Base-by-base conservation (phyloP, 2,113 vertebrate species). In the Fukomys damarensis region DNA sequence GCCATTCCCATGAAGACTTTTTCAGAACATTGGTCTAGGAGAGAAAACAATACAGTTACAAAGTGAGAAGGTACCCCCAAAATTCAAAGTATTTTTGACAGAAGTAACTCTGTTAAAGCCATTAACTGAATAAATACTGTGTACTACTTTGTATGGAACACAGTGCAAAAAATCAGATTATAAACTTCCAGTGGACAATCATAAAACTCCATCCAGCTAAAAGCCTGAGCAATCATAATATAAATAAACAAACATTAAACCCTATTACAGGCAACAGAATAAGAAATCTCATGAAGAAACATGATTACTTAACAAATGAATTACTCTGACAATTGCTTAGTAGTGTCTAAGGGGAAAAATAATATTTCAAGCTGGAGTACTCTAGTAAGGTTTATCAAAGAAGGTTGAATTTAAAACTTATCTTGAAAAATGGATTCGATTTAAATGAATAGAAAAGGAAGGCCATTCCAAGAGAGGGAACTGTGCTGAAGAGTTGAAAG, bases 1-100 rank as follows among this genome's bases (percentile, higher is more conserved):
- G 99, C 99, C 99, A 99, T 99, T 97, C 95, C 97, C 90, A 38
- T 84, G 46, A 72, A 96, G 43, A 96, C 97, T 96, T 98, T 91
- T 92, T 98, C 96, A 98, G 94, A 98, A 82, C 94, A 98, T 92
- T 82, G 97, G 93, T 91, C 98, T 98, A 19, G 32, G 97, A 94
- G 30, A 98, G 96, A 97, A 19, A 11, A 26, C 56, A 97, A 65
- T 11, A 56, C 49, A 81, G 77, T 94, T 86, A 96, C 30, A 93
- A 84, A 95, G 41, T 86, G 43, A 38, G 59, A 82, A 92, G 12
- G 26, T 58, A 86, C 41, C 9, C 43, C 77, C 95, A 30, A 65
- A 19, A 63, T 20, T 72, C 46, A 96, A 94, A 92, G 74, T 81
- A 63, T 16, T 88, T 43, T 54, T 58, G 49, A 76, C 3, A 74